phyloP scores from a whole-genome alignment of 2,797 vertebrate genomes.

The Coregonus ussuriensis region DNA sequence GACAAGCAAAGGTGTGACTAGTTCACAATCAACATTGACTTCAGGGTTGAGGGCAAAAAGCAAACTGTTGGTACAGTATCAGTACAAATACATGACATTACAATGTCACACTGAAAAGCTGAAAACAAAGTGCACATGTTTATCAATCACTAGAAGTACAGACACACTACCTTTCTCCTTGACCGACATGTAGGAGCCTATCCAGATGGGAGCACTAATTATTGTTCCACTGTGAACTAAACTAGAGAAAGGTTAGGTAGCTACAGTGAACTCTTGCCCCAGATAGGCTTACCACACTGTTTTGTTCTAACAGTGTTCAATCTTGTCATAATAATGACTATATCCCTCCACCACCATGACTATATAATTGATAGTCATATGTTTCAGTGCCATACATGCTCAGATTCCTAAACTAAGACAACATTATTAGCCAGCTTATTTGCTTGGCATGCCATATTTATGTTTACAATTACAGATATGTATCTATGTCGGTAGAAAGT shows the following conservation, averaged over 20 bases:
- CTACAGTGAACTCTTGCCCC: background rate
- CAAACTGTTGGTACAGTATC: background rate
- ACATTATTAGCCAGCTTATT: background rate
- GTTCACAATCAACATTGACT: background rate
- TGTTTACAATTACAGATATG: conserved; percentile 4
- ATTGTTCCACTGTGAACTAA: background rate
- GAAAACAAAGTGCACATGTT: background rate
- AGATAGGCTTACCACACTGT: background rate
- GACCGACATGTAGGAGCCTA: background rate
- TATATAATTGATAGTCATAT: background rate
- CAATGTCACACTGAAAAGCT: background rate
- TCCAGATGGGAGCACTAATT: background rate
- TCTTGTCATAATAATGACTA: background rate
- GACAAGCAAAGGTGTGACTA: background rate
- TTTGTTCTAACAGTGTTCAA: background rate
- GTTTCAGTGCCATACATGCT: conserved; percentile 7
- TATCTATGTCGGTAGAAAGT: background rate
- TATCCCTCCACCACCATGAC: background rate
- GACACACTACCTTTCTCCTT: background rate
- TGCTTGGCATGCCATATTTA: background rate
- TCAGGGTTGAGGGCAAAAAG: background rate
- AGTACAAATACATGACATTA: background rate
- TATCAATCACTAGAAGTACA: background rate
- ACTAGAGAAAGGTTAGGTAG: background rate
- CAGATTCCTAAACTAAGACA: background rate